These are phyloP conservation scores for Pogonocichla stellata DNA, from an alignment of 2,113 vertebrate genomes.

Conservation along the genomic window DNA sequence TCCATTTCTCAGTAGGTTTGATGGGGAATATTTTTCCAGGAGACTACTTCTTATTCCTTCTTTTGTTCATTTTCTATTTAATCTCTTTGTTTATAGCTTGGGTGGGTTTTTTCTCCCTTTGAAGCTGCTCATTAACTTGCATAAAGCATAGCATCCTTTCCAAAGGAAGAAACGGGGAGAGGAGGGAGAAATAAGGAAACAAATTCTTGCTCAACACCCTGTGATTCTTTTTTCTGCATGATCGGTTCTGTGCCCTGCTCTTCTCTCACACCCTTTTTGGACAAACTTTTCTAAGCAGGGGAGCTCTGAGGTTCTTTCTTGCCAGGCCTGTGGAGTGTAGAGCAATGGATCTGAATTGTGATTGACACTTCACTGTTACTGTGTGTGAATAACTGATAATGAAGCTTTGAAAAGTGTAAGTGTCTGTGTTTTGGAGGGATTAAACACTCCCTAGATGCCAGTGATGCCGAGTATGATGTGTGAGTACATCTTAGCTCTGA, in stretches of 20 bases:
- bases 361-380: not conserved
- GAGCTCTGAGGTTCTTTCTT: not conserved
- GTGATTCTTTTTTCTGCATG: not conserved
- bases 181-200: not conserved
- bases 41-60: not conserved
- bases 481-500: not conserved
- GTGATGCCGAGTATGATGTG: not conserved
- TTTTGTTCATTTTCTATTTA: not conserved
- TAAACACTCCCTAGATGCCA: not conserved
- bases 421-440: not conserved
- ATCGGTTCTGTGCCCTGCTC: not conserved
- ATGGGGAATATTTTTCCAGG: not conserved
- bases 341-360: not conserved
- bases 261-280: rapidly evolving
- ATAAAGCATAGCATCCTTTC: not conserved
- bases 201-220: not conserved
- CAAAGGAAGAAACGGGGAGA: not conserved
- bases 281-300: not conserved
- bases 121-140: not conserved
- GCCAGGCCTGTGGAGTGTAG: too few relatives aligned
- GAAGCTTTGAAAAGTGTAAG: not conserved
- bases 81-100: not conserved
- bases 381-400: not conserved
- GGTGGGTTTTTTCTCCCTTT: rapidly evolving
- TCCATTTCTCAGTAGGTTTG: not conserved